These are phyloP conservation scores for Homarus americanus DNA, from an alignment of 1,140 invertebrate genomes.

Conservation along the genomic window DNA sequence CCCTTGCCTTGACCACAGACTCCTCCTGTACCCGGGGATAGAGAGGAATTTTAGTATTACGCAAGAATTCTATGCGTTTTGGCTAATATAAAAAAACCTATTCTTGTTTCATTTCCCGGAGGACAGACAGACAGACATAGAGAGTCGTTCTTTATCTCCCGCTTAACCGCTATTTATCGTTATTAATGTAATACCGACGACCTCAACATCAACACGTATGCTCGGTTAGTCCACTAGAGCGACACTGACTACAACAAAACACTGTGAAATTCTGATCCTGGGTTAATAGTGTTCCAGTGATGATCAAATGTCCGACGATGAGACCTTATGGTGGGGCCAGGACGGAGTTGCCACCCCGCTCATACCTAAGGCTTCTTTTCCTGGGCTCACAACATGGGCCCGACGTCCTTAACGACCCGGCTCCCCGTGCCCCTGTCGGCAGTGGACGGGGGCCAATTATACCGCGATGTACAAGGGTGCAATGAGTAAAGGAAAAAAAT, in stretches of 20 bases:
- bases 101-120: too few species aligned
- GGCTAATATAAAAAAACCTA: too few species aligned
- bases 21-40: too few species aligned
- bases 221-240: too few species aligned
- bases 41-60: too few species aligned
- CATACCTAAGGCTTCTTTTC: constrained; percentile 13
- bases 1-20: not conserved
- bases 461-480: constrained; percentile 42
- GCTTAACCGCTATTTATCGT: too few species aligned
- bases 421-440: constrained; percentile 18
- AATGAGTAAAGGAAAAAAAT: constrained; percentile 18
- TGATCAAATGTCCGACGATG: constrained; percentile 48
- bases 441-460: constrained; percentile 56
- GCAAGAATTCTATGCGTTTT: too few species aligned
- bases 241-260: constrained; percentile 39
- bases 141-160: too few species aligned
- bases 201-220: constrained; percentile 23
- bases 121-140: too few species aligned
- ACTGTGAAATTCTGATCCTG: constrained; percentile 37
- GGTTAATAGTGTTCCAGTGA: constrained; percentile 17
- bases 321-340: constrained; percentile 4
- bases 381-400: not conserved
- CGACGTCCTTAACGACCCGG: not conserved
- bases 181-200: not conserved
- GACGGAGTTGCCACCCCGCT: not conserved